Evolutionary conservation across 2,888 invertebrate genomes (phyloP).

Genomic region (Agriopis marginaria): DNA sequence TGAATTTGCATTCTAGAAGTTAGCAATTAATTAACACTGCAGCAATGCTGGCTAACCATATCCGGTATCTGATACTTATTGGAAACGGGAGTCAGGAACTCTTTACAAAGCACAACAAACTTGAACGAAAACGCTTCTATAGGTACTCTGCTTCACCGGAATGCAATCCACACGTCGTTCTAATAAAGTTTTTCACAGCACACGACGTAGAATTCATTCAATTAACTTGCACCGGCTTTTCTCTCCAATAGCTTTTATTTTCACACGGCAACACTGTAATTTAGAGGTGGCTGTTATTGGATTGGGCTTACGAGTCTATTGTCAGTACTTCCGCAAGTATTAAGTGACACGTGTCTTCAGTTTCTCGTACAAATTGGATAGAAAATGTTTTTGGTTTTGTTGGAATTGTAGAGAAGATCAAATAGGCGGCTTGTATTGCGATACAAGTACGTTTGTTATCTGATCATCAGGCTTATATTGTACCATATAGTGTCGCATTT

Average conservation of each 20-base stretch:
- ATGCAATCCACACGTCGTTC: slow-evolving; percentile 25
- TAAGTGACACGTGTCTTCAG: slow-evolving; percentile 34
- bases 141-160: slow-evolving; percentile 9
- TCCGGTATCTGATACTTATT: background rate
- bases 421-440: no score
- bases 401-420: no score
- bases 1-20: no score
- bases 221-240: slow-evolving; percentile 31
- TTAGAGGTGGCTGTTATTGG: slow-evolving; percentile 23
- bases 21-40: background rate
- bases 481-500: no score
- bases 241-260: slow-evolving; percentile 25
- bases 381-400: background rate
- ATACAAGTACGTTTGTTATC: no score
- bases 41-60: background rate
- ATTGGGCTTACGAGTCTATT: slow-evolving; percentile 29
- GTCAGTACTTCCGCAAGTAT: slow-evolving; percentile 36
- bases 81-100: background rate
- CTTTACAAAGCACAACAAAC: slow-evolving; percentile 2
- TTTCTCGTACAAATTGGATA: slow-evolving; percentile 34
- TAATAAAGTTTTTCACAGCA: slow-evolving; percentile 34
- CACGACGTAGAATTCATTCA: slow-evolving; percentile 35
- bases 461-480: no score
- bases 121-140: slow-evolving; percentile 20
- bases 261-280: slow-evolving; percentile 19